These are phyloP conservation scores for Silurus asotus DNA, from an alignment of 2,113 vertebrate species.

Conservation along the genomic window DNA sequence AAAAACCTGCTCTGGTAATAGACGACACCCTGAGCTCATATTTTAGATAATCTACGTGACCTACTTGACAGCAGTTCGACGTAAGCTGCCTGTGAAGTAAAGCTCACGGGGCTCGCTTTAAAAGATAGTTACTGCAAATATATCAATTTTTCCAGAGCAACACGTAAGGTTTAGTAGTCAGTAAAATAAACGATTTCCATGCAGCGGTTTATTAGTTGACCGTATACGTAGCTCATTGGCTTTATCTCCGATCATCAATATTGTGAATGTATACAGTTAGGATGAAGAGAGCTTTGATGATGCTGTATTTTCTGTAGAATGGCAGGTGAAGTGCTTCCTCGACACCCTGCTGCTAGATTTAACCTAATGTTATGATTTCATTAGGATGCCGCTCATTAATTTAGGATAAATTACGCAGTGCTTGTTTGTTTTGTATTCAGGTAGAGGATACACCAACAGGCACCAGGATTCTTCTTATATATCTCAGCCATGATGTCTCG, in stretches of 20 bases:
- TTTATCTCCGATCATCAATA: neutral
- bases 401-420: conserved; percentile 29
- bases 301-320: neutral
- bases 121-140: neutral
- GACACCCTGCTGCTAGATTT: neutral
- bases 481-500: neutral
- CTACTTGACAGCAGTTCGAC: conserved; percentile 25
- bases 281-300: neutral
- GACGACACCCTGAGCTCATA: conserved; percentile 42
- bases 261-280: neutral
- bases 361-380: neutral
- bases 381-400: conserved; percentile 31
- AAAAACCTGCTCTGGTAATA: conserved; percentile 36
- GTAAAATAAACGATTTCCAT: neutral
- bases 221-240: neutral
- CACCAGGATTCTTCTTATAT: neutral
- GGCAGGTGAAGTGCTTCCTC: neutral
- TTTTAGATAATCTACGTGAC: conserved; percentile 34
- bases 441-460: neutral
- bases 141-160: too few species aligned
- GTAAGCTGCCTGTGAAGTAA: neutral
- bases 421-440: conserved; percentile 32
- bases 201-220: neutral
- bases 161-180: neutral
- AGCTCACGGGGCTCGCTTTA: neutral